Conservation (phyloP, 2,888 invertebrate species). For the Aphidius colemani region DNA sequence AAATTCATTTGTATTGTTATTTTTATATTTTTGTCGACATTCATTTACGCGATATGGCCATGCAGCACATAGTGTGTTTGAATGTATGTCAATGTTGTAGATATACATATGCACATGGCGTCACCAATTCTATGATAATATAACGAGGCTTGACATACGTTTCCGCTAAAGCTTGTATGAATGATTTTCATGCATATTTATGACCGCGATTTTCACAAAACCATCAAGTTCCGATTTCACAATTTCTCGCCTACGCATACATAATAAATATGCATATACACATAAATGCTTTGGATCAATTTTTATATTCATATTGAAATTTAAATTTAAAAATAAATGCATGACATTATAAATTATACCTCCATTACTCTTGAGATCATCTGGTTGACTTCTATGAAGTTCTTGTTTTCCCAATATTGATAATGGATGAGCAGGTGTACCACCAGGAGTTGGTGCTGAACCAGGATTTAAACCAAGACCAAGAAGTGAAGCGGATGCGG, state of each 20-base stretch:
- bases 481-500: conserved; percentile 61
- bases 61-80: not conserved
- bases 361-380: conserved; percentile 77
- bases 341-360: conserved; percentile 63
- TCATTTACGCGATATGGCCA: not conserved
- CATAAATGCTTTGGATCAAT: not conserved
- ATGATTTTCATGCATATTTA: conserved; percentile 59
- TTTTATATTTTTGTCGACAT: not conserved
- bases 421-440: conserved; percentile 74
- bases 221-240: conserved; percentile 30
- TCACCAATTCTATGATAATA: conserved; percentile 21
- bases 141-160: conserved; percentile 20
- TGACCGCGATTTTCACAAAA: conserved; percentile 52
- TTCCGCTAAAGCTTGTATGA: conserved; percentile 49
- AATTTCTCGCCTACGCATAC: conserved; percentile 12
- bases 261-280: conserved; percentile 21
- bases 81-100: conserved; percentile 17
- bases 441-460: conserved; percentile 65
- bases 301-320: not conserved
- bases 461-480: conserved; percentile 59
- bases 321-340: too few species aligned
- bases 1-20: not conserved
- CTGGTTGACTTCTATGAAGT: conserved; percentile 70
- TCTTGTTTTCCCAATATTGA: conserved; percentile 80
- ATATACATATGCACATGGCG: conserved; percentile 15